Evolutionary conservation across 2,888 invertebrate species (phyloP).

Genomic region (Nomada hirtipes): DNA sequence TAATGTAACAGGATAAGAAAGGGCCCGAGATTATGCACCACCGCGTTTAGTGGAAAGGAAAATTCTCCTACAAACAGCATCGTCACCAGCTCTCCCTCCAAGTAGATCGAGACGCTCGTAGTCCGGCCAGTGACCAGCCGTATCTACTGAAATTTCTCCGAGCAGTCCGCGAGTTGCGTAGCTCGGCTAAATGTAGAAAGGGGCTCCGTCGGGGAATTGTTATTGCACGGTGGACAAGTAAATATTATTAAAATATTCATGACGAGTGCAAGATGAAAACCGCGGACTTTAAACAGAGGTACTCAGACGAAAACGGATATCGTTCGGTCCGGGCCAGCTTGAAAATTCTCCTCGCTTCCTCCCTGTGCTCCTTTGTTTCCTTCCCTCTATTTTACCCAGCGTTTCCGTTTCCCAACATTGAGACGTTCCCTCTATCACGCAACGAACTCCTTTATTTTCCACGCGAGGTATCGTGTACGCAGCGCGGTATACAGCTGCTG

Average conservation of each 20-base stretch:
- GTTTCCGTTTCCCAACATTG: slow-evolving; percentile 32
- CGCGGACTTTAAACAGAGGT: background rate
- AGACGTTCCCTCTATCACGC: slow-evolving; percentile 28
- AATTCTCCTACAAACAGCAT: background rate
- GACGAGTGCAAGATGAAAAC: slow-evolving; percentile 34
- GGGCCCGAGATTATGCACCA: too few species aligned
- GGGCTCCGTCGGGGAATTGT: slow-evolving; percentile 14
- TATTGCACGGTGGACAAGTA: slow-evolving; percentile 30
- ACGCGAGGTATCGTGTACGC: slow-evolving; percentile 22
- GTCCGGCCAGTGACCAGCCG: slow-evolving; percentile 7
- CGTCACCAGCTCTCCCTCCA: background rate
- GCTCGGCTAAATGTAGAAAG: slow-evolving; percentile 10
- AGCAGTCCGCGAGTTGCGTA: background rate
- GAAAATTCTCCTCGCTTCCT: background rate
- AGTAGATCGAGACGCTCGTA: slow-evolving; percentile 32
- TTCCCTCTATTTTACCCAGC: background rate
- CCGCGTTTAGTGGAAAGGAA: too few species aligned
- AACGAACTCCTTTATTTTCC: slow-evolving; percentile 56
- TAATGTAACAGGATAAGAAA: too few species aligned
- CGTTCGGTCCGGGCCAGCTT: too few species aligned
- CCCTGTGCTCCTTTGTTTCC: background rate
- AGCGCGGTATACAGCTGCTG: slow-evolving; percentile 42
- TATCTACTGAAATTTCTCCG: slow-evolving; percentile 2
- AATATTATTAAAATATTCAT: slow-evolving; percentile 55
- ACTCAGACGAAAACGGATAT: slow-evolving; percentile 1